Base-by-base conservation (phyloP, 2,888 invertebrate species). In the Mythimna ferrago region DNA sequence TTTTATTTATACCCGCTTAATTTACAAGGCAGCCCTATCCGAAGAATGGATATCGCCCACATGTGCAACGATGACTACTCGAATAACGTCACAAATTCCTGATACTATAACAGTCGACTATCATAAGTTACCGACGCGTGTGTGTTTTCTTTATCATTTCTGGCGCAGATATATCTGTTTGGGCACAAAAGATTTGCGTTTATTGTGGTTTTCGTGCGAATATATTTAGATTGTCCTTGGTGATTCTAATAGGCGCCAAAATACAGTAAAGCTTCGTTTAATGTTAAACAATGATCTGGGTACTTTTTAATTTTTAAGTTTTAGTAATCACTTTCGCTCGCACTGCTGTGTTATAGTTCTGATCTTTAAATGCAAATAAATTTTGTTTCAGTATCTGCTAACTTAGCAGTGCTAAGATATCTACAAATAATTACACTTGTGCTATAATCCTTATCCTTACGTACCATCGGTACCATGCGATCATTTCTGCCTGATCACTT, bases 71-170 rank as follows among this genome's bases (percentile, higher is more conserved):
- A 71, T 66, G 80, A 69, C 58, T 72, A 19, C 19, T 54, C 21
- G 6, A n/a, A 76, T 7, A 41, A 81, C 86, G 84, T 84, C 76
- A 67, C 76, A 73, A 73, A 86, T 86, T 81, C 86, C 67, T 81
- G 69, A 73, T 64, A 73, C 78, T 86, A 78, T 77, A 73, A 83
- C 57, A 62, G 74, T 77, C 71, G 44, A 57, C 73, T 62, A 76
- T 81, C 58, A 84, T 66, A 69, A 54, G 41, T 67, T 70, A 67
- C 60, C 7, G 35, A 35, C 48, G 61, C 62, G 11, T 57, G 68
- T 65, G 61, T 63, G 60, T 73, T 70, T 74, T 60, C 62, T 75
- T 80, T 67, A 81, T 68, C 35, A 70, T 61, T 54, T 71, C 38
- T 76, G 62, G n/a, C n/a, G 60, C 44, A n/a, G 44, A 61, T 32